Evolutionary conservation across 2,113 vertebrate genomes (phyloP).

Genomic region (Oostethus manadensis): DNA sequence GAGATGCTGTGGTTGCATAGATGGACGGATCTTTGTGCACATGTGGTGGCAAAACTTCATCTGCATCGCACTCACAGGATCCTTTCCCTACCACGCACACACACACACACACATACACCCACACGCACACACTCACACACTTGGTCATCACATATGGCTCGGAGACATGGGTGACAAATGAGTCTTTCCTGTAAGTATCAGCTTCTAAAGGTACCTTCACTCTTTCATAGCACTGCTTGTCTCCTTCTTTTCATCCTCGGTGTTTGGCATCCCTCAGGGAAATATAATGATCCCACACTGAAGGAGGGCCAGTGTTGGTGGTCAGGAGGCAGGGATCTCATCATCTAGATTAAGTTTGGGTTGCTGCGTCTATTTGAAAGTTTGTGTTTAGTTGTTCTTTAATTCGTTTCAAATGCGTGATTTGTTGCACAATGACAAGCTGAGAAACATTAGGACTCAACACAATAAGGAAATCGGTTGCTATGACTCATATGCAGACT

Average conservation of each 20-base stretch:
- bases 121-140: constrained; percentile 32
- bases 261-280: constrained; percentile 38
- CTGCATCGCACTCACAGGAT: constrained; percentile 39
- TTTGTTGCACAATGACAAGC: constrained; percentile 11
- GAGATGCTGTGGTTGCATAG: constrained; percentile 50
- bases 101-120: constrained; percentile 21
- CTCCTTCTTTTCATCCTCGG: constrained; percentile 35
- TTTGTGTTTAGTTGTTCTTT: constrained; percentile 1
- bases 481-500: no score
- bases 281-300: constrained; percentile 47
- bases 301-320: constrained; percentile 21
- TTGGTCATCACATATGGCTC: constrained; percentile 48
- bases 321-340: constrained; percentile 62
- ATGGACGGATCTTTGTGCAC: constrained; percentile 26
- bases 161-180: constrained; percentile 67
- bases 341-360: constrained; percentile 64
- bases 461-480: neutral
- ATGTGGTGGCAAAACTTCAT: constrained; percentile 26
- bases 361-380: constrained; percentile 8
- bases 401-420: neutral
- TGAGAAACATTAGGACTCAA: neutral
- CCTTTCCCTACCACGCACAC: constrained; percentile 4
- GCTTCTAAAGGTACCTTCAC: constrained; percentile 56
- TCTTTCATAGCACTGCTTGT: constrained; percentile 27
- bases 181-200: constrained; percentile 59